Base-by-base conservation (phyloP, 1,140 invertebrate species). In the Mya arenaria region DNA sequence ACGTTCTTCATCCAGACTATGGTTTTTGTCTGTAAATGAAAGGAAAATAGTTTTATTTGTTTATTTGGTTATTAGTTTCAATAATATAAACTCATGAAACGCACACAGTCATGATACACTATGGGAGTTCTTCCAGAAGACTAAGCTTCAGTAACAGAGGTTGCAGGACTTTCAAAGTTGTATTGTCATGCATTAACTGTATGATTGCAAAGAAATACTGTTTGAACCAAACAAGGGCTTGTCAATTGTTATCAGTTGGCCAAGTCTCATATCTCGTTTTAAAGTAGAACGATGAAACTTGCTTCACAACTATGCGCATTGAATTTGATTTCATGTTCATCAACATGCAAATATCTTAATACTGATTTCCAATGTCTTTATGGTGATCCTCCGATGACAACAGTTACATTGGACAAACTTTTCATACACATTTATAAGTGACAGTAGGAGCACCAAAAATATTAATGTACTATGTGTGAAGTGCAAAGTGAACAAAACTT, bases 21-120 rank as follows among this genome's bases (percentile, higher is more conserved):
- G 39, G 60, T 39, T 63, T n/a, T 39, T 3, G 58, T 75, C 72
- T 75, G 34, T 19, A 58, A 58, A 60, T 25, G n/a, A 68, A 13
- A 68, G n/a, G n/a, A n/a, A n/a, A n/a, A n/a, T n/a, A n/a, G n/a
- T n/a, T n/a, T n/a, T n/a, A n/a, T n/a, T n/a, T n/a, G n/a, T n/a
- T n/a, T n/a, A n/a, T n/a, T n/a, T n/a, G n/a, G n/a, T n/a, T n/a
- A n/a, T n/a, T n/a, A 34, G n/a, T n/a, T 4, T 5, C 19, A 25
- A 8, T 34, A 63, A 63, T 8, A 6, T 23, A 28, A 13, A 19
- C 8, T 28, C 19, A 13, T 8, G 19, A 23, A 58, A 58, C 8
- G 36, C 17, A 8, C 2, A 6, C 4, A 62, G 23, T 30, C 19
- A 13, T 28, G 4, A 62, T 19, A 5, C 4, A 19, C 17, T 28